Evolutionary conservation across 1,140 invertebrate genomes (phyloP).

Genomic region (Aphelinus atriplicis): DNA sequence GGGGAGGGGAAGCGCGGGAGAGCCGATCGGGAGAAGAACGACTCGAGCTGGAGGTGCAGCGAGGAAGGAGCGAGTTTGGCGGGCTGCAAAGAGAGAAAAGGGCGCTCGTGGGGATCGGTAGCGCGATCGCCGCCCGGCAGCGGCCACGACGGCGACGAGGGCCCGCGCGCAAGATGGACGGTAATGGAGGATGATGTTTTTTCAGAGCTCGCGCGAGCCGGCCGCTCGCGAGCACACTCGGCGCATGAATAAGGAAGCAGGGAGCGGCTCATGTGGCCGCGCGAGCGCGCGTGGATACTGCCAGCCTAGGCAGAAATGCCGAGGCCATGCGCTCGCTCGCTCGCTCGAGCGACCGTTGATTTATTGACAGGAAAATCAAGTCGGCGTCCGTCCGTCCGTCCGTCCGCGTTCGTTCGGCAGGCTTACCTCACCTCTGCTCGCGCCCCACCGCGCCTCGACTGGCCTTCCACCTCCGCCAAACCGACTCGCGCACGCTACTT

Average conservation of each 20-base stretch:
- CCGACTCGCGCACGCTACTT: too few relatives aligned
- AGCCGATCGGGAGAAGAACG: too few relatives aligned
- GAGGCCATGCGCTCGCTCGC: constrained; percentile 42
- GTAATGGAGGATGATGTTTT: constrained; percentile 42
- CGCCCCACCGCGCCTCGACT: constrained; percentile 8
- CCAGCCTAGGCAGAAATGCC: constrained; percentile 50
- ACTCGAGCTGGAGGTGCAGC: too few relatives aligned
- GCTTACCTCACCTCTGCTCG: constrained; percentile 53
- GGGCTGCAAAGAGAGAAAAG: constrained; percentile 5
- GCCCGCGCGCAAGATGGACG: constrained; percentile 12
- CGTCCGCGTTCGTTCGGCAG: constrained; percentile 38
- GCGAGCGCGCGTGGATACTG: background rate
- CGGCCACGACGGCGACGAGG: constrained; percentile 5
- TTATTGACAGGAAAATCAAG: constrained; percentile 68
- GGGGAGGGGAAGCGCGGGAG: too few relatives aligned
- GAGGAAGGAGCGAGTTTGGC: background rate
- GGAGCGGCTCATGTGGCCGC: constrained; percentile 13
- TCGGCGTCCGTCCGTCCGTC: constrained; percentile 45
- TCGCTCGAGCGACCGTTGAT: constrained; percentile 50
- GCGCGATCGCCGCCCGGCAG: background rate
- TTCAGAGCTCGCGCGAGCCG: constrained; percentile 8
- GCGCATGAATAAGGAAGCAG: constrained; percentile 51
- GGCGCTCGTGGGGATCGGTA: background rate
- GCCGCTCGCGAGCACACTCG: too few relatives aligned
- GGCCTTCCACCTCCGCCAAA: too few relatives aligned